Conservation (phyloP, 2,888 invertebrate genomes). For the Oligia strigilis region DNA sequence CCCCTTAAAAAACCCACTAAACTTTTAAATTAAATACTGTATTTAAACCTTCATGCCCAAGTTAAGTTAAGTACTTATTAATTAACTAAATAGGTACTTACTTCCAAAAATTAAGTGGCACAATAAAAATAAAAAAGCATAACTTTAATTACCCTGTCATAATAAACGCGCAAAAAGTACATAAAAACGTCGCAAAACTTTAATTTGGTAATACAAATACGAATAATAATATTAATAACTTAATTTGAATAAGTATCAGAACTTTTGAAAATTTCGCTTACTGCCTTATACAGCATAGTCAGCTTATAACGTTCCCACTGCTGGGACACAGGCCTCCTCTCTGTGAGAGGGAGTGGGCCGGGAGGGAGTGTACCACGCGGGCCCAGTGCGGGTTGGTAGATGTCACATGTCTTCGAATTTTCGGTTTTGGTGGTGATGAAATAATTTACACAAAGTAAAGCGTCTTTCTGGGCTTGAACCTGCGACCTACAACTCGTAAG, state of each 20-base stretch:
- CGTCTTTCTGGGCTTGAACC: background rate
- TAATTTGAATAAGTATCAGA: constrained; percentile 22
- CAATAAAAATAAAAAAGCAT: constrained; percentile 22
- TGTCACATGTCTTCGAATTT: background rate
- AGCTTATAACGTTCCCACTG: background rate
- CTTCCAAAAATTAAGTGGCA: constrained; percentile 14
- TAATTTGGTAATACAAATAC: constrained; percentile 41
- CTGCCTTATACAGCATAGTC: background rate
- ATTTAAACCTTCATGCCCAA: background rate
- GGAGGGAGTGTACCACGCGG: too few species aligned
- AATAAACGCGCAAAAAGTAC: constrained; percentile 28
- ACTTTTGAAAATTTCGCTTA: constrained; percentile 13
- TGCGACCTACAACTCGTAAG: background rate
- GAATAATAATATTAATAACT: constrained; percentile 29
- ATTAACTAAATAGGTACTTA: constrained; percentile 6
- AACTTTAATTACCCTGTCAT: constrained; percentile 28
- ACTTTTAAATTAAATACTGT: background rate
- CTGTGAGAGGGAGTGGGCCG: too few species aligned
- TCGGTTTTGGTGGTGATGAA: background rate
- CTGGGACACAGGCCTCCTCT: background rate
- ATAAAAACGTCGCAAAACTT: constrained; percentile 52
- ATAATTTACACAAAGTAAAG: background rate
- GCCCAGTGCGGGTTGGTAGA: background rate
- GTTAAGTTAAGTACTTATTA: constrained; percentile 3
- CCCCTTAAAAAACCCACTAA: too few species aligned